These are phyloP conservation scores for Trachelus iudaicus DNA, from an alignment of 2,888 invertebrate species.

Conservation along the genomic window DNA sequence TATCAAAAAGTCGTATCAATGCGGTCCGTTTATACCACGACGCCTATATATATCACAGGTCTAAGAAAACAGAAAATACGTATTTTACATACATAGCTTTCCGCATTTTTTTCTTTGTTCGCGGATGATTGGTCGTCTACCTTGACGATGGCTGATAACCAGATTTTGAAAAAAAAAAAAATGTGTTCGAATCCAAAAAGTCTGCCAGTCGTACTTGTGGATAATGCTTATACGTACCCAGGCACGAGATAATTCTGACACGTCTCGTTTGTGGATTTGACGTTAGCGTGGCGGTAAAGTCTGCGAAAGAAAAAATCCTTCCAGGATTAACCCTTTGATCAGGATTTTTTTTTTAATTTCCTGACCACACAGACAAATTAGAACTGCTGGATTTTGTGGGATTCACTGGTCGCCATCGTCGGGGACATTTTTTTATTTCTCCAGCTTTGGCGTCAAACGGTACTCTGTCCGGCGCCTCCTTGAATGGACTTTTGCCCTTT, in stretches of 20 bases:
- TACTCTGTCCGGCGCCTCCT: slow-evolving; percentile 13
- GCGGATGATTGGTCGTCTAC: background rate
- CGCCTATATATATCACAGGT: slow-evolving; percentile 54
- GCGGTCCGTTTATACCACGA: slow-evolving; percentile 11
- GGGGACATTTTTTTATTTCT: background rate
- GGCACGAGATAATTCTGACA: background rate
- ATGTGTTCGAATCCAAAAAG: background rate
- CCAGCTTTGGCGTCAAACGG: slow-evolving; percentile 30
- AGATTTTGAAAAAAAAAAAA: background rate
- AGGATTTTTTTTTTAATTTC: background rate
- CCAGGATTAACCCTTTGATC: background rate
- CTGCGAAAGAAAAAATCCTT: background rate
- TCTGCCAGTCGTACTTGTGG: too few species aligned
- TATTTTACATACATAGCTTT: slow-evolving; percentile 3
- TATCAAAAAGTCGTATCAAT: background rate
- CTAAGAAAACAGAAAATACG: slow-evolving; percentile 43
- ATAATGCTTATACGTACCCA: too few species aligned
- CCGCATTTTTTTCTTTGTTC: background rate
- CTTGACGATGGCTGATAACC: background rate
- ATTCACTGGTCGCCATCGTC: background rate
- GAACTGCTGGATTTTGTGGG: background rate
- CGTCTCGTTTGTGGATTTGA: background rate
- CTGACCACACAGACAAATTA: background rate
- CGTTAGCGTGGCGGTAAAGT: background rate
- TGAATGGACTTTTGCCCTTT: background rate